Evolutionary conservation across 1,140 invertebrate species (phyloP).

Genomic region (Belonocnema kinseyi): DNA sequence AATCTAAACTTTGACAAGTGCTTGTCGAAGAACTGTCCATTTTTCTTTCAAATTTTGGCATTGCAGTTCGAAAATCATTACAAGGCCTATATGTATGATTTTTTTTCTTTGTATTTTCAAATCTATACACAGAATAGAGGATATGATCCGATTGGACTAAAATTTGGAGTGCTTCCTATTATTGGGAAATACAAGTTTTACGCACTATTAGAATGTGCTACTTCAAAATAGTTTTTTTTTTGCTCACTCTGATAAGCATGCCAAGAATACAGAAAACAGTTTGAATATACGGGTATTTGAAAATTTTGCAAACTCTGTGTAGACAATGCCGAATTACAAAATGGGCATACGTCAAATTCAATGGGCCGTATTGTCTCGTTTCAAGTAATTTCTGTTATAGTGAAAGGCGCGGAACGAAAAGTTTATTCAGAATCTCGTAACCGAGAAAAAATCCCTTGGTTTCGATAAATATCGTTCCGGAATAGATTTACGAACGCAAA

Average conservation of each 20-base stretch:
- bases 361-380: slow-evolving; percentile 23
- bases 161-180: no score
- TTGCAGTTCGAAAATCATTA: no score
- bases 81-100: no score
- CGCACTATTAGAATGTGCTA: no score
- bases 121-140: no score
- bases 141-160: no score
- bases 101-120: no score
- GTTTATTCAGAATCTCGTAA: slow-evolving; percentile 18
- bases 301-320: slow-evolving; percentile 21
- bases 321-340: slow-evolving; percentile 26
- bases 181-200: no score
- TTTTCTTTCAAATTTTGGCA: no score
- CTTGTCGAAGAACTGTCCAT: no score
- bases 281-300: neutral
- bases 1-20: no score
- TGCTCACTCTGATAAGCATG: neutral
- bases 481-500: neutral
- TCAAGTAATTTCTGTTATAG: slow-evolving; percentile 21
- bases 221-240: no score
- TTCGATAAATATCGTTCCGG: slow-evolving; percentile 1
- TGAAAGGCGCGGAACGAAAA: slow-evolving; percentile 27
- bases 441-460: slow-evolving; percentile 1
- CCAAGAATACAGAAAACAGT: neutral
- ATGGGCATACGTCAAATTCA: slow-evolving; percentile 24